Base-by-base conservation (phyloP, 2,113 vertebrate genomes). In the Cyanoliseus patagonus region DNA sequence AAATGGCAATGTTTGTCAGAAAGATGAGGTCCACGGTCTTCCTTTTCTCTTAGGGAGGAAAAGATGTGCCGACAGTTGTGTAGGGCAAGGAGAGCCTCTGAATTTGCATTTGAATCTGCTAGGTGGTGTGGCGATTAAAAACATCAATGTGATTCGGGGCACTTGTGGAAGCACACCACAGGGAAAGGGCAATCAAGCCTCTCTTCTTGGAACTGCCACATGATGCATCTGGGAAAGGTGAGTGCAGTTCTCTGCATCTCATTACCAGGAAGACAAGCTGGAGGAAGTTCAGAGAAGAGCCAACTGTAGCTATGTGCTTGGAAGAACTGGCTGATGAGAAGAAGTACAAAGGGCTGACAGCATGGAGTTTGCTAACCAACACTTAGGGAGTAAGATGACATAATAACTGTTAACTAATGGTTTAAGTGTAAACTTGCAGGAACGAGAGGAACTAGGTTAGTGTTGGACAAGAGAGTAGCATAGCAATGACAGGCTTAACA, bases 271-370 rank as follows among this genome's bases (percentile, higher is more conserved):
- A 96, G 77, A n/a, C 52, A 78, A 53, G 76, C 86, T 70, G 93
- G 59, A 93, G 96, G 87, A 79, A 88, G 53, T 96, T 96, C 96
- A 94, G 87, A 95, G 96, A 97, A 30, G 24, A 77, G 73, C 76
- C 85, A 95, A 78, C 93, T 8, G 88, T 88, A 80, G 73, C 55
- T 70, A 4, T 75, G 5, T 53, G 88, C 76, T 86, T 95, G 94
- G 93, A 93, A 94, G 73, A 78, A 18, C 55, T 27, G 76, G 39
- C 92, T 88, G 61, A 35, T 63, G 72, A 72, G 86, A 90, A 93
- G 78, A 81, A 47, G 37, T 28, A 41, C 44, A 75, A 92, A 74
- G 39, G 81, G n/a, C 85, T 90, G 86, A 75, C 30, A 67, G 52
- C n/a, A 9, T 11, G 53, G 59, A 27, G 11, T 73, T 94, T 79